phyloP scores from a whole-genome alignment of 1,140 invertebrate genomes.

The Orchesella cincta region DNA sequence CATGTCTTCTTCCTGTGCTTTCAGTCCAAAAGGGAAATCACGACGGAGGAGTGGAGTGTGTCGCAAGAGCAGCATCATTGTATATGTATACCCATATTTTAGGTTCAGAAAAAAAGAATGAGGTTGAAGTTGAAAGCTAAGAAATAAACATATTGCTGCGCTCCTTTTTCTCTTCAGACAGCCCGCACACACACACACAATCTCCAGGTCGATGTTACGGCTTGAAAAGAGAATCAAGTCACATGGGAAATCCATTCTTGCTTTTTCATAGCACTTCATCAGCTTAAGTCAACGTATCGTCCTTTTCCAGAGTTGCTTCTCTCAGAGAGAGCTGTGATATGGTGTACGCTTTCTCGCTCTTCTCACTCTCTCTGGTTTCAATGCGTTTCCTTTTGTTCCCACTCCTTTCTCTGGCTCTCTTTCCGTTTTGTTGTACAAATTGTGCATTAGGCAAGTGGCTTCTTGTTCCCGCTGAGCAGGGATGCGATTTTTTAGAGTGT shows the following conservation, averaged over 20 bases:
- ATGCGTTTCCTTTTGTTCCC: neutral
- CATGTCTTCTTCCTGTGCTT: neutral
- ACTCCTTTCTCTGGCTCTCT: neutral
- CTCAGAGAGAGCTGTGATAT: neutral
- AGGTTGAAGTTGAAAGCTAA: no score
- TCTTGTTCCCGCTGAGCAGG: neutral
- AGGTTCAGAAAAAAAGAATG: no score
- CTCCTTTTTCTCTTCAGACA: neutral
- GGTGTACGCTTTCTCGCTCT: neutral
- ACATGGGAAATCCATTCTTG: neutral
- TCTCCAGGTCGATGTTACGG: neutral
- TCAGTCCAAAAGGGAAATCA: constrained; percentile 16
- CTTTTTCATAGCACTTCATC: neutral
- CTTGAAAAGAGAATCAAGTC: neutral
- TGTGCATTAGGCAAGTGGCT: neutral
- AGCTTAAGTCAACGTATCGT: constrained; percentile 17
- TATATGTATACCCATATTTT: no score
- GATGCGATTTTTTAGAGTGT: neutral
- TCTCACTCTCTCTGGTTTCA: neutral
- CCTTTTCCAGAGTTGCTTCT: neutral
- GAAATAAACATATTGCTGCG: neutral
- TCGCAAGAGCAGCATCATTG: no score
- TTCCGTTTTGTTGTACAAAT: constrained; percentile 7
- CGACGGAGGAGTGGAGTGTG: neutral
- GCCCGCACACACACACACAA: neutral